Percentiles rank a stretch among this genome's conserved stretches.
phyloP scores from a whole-genome alignment of 2,797 vertebrate species.

The Clamator glandarius region DNA sequence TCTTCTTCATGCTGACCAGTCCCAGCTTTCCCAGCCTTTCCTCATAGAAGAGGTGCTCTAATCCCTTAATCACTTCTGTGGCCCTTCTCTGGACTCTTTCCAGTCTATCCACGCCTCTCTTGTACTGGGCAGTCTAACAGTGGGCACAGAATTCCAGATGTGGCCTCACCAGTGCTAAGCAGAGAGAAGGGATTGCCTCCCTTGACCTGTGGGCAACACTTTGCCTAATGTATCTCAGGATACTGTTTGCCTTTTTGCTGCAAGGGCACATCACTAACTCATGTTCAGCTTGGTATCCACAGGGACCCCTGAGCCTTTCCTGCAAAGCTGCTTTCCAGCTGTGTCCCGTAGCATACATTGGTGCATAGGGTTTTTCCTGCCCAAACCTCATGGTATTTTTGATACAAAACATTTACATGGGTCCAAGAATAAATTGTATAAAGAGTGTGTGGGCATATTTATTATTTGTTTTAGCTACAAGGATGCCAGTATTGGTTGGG shows the following conservation, averaged over 20 bases:
- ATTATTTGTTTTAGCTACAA: not conserved
- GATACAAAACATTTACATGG: not conserved
- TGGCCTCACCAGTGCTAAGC: too few species aligned
- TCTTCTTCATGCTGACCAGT: not conserved
- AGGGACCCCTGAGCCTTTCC: not conserved
- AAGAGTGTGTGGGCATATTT: not conserved
- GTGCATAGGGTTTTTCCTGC: not conserved
- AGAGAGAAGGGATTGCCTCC: too few species aligned
- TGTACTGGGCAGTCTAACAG: too few species aligned
- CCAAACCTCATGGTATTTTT: not conserved
- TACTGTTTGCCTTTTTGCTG: not conserved
- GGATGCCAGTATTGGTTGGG: not conserved
- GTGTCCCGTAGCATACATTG: fast-evolving
- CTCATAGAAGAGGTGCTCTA: not conserved
- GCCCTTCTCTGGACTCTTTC: too few species aligned
- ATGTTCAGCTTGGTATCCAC: fast-evolving
- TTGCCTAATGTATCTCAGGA: too few species aligned
- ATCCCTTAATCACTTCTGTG: too few species aligned
- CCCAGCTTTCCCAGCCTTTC: not conserved
- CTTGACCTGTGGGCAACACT: too few species aligned
- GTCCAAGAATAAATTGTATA: not conserved
- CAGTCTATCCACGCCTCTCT: too few species aligned
- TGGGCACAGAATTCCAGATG: too few species aligned
- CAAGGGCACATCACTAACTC: not conserved
- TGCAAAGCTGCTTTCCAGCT: not conserved